Base-by-base conservation (phyloP, 2,113 vertebrate species). In the Micronycteris hirsuta region DNA sequence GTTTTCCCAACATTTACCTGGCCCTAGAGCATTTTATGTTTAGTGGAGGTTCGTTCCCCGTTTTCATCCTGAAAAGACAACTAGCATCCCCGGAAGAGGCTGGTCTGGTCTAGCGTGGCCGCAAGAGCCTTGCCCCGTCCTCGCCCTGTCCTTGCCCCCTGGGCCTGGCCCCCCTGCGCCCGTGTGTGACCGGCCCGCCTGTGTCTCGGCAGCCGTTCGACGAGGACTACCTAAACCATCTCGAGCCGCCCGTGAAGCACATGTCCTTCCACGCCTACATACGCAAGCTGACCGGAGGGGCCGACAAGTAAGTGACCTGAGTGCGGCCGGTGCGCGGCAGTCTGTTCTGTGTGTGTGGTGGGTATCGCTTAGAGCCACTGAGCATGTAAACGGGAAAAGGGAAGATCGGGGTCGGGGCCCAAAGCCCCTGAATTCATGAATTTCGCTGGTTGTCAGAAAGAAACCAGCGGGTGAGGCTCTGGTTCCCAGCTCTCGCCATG, bases 261-360 rank as follows among this genome's bases (percentile, higher is more conserved):
- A 99, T 99, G 99, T 99, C 99, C 89, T 99, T 99, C 98, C 99
- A 99, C 91, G 99, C 99, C 84, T 99, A 99, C 97, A 99, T 99
- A 97, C 99, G 99, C 95, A 99, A 99, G 98, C 99, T 99, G 98
- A 99, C 99, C 0, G 99, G 99, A 28, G 99, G 99, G 36, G 99
- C 99, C 1, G 99, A 99, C 98, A 99, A 99, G 99, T 99, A 98
- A 99, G 99, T 45, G 86, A 47, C 81, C 63, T 45, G 47, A 28
- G 17, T 1, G 14, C 14, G 2, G 26, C 5, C 4, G 19, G 74
- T 14, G 41, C 8, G 5, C 65, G 19, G 61, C 17, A 5, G 26
- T 28, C 13, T 5, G 12, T n/a, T 45, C 38, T 20, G 15, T 54
- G 11, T 24, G 26, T 71, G 5, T 71, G n/a, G 31, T 43, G 4